phyloP scores from a whole-genome alignment of 2,113 vertebrate species.

The Albula glossodonta region DNA sequence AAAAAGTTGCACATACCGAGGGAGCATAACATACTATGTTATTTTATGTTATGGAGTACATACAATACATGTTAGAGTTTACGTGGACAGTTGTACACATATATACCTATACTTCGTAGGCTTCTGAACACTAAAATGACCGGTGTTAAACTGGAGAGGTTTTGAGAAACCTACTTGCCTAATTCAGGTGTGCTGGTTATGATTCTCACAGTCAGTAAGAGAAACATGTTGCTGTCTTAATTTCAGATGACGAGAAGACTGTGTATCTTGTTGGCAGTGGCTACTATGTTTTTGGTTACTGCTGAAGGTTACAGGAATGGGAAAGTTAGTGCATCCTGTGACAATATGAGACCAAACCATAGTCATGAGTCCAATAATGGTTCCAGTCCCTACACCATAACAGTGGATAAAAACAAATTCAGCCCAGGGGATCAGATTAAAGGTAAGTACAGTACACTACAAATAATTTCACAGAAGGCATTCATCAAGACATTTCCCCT shows the following conservation, averaged over 20 bases:
- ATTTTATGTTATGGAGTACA: no score
- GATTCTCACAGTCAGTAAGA: background rate
- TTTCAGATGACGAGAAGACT: conserved; percentile 57
- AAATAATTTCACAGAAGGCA: background rate
- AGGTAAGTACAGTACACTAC: conserved; percentile 62
- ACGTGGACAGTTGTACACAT: no score
- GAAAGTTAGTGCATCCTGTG: conserved; percentile 65
- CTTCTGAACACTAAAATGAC: no score
- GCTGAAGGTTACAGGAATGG: conserved; percentile 67
- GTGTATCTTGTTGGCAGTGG: conserved; percentile 34
- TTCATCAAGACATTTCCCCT: background rate
- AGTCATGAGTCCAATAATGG: conserved; percentile 40
- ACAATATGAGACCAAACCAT: conserved; percentile 75
- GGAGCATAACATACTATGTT: background rate
- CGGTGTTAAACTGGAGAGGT: no score
- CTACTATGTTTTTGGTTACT: conserved; percentile 22
- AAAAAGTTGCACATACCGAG: no score
- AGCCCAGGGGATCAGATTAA: conserved; percentile 68
- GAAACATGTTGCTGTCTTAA: conserved; percentile 1
- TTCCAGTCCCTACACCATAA: conserved; percentile 60
- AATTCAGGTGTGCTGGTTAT: no score
- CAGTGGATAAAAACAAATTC: conserved; percentile 68
- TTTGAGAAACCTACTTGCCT: no score
- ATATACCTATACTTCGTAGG: no score
- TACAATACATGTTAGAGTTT: no score